phyloP scores from a whole-genome alignment of 2,888 invertebrate genomes.

The Chloroclystis v-ata region DNA sequence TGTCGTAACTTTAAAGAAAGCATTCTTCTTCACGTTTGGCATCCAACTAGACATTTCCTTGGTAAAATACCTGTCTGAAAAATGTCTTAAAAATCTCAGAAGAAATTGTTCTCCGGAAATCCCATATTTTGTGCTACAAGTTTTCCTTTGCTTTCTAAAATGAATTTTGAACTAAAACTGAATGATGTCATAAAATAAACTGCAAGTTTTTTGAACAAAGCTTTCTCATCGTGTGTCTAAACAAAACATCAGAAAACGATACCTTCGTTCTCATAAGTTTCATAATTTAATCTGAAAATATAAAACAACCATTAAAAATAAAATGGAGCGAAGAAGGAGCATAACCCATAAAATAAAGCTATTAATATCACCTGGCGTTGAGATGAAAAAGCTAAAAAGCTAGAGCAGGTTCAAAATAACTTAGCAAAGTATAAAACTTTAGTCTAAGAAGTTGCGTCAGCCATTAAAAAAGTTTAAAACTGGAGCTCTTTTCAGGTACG shows the following conservation, averaged over 20 bases:
- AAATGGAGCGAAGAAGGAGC: too few species aligned
- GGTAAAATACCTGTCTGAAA: conserved; percentile 16
- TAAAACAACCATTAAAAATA: too few species aligned
- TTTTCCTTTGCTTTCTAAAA: conserved; percentile 17
- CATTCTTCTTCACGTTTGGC: neutral
- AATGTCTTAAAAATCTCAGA: conserved; percentile 20
- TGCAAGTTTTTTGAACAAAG: too few species aligned
- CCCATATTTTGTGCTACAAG: conserved; percentile 21
- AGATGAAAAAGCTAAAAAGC: too few species aligned
- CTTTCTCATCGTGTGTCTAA: too few species aligned
- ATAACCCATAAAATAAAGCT: too few species aligned
- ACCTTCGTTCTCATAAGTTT: too few species aligned
- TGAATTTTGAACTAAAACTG: conserved; percentile 12
- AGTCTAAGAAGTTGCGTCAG: neutral
- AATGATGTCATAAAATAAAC: neutral
- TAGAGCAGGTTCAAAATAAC: neutral
- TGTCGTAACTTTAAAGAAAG: neutral
- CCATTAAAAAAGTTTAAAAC: conserved; percentile 7
- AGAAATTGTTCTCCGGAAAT: conserved; percentile 21
- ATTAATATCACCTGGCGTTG: too few species aligned
- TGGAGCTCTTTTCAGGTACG: conserved; percentile 17
- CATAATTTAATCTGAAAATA: too few species aligned
- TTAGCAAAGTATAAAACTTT: neutral
- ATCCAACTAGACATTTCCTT: conserved; percentile 2
- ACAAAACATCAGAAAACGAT: too few species aligned